Base-by-base conservation (phyloP, 2,888 invertebrate genomes). In the Crepidodera aurea region DNA sequence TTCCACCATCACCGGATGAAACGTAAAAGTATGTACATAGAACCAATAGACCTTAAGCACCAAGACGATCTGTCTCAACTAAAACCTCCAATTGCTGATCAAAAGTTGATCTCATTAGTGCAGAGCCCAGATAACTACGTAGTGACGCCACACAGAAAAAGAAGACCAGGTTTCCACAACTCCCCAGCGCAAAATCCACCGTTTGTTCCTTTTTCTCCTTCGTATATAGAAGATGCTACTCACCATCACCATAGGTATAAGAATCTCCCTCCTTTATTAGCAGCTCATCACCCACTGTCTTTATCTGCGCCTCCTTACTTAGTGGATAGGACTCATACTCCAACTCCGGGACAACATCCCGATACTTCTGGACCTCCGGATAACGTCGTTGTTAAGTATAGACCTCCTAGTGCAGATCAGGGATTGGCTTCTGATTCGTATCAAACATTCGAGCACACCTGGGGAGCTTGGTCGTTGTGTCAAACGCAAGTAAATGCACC, bases 101-200 rank as follows among this genome's bases (percentile, higher is more conserved):
- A 87, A 72, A 89, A 90, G 70, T 81, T 90, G 58, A 86, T 88
- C 79, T 86, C 87, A 55, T 83, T 90, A 46, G 89, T 89, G 51
- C 90, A 89, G 75, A 89, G 91, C 60, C 91, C 92, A 0, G 86
- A 86, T 51, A 92, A 92, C 79, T 93, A 93, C 76, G 92, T 93
- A 39, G 93, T 94, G 16, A 93, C 93, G 27, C 93, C 93, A 8
- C 93, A 93, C 82, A 84, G 93, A 72, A 94, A 93, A 82, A 84
- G 93, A 78, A 84, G 93, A 77, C 93, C 93, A 0, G 93, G 93
- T 51, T 94, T 94, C 75, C 92, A 93, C 78, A 93, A 93, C 76
- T 90, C 93, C 29, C 93, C 93, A 15, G 90, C 92, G 66, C 93
- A 93, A 77, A 93, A 93, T 81, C 91, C 92, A 65, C 92, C 93